Conservation (phyloP, 2,113 vertebrate genomes). For the Gulo gulo region DNA sequence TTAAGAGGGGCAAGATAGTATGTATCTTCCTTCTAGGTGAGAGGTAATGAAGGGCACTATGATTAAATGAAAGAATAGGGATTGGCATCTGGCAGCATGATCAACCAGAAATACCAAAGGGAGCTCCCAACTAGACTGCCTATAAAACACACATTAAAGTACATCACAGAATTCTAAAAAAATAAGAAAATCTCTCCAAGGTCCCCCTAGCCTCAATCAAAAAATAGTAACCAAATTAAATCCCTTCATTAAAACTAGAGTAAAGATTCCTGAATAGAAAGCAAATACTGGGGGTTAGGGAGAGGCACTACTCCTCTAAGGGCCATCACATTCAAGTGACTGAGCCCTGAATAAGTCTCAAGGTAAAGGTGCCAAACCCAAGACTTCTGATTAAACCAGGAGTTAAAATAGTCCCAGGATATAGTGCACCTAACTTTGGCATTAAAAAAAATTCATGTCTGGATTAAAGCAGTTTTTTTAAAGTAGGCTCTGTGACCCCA, state of each 20-base stretch:
- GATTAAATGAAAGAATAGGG: not conserved
- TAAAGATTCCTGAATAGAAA: not conserved
- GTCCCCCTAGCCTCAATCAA: not conserved
- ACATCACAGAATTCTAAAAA: not conserved
- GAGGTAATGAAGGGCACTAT: not conserved
- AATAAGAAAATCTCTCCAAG: not conserved
- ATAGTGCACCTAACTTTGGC: not conserved
- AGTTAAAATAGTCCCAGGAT: not conserved
- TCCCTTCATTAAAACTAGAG: not conserved
- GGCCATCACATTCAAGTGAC: not conserved
- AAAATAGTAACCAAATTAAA: not conserved
- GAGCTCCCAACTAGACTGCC: not conserved
- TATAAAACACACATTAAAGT: slow-evolving; percentile 8
- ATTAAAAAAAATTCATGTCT: not conserved
- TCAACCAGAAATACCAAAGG: not conserved
- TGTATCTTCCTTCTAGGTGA: not conserved
- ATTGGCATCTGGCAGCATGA: not conserved
- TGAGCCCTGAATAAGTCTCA: not conserved
- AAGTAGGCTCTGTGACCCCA: not conserved
- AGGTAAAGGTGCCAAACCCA: not conserved
- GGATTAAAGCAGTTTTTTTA: not conserved
- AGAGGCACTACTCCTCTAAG: not conserved
- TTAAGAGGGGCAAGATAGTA: not conserved
- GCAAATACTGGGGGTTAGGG: not conserved
- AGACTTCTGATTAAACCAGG: not conserved